Evolutionary conservation across 2,888 invertebrate species (phyloP).

Genomic region (Xanthia togata): DNA sequence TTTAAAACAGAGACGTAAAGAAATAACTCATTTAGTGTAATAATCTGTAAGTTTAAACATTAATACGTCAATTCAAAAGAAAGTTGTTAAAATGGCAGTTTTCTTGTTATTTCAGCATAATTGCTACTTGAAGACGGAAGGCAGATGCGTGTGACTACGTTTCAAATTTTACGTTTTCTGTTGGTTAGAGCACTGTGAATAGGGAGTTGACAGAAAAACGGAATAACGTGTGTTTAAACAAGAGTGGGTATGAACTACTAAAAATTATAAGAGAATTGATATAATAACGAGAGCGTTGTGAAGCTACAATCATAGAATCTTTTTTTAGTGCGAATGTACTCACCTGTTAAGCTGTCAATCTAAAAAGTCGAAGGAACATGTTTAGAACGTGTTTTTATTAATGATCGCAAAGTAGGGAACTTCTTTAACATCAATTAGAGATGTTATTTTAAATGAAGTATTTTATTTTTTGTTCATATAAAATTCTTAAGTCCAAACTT

Average conservation of each 20-base stretch:
- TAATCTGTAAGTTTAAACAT: constrained; percentile 34
- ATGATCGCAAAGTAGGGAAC: too few species aligned
- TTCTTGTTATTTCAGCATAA: constrained; percentile 83
- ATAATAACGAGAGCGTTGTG: too few species aligned
- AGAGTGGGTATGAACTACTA: too few species aligned
- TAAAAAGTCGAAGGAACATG: too few species aligned
- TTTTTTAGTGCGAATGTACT: too few species aligned
- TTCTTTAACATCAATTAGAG: too few species aligned
- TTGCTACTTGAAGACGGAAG: constrained; percentile 83
- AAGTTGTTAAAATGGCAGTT: constrained; percentile 81
- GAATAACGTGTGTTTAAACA: too few species aligned
- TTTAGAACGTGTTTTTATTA: too few species aligned
- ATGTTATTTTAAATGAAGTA: too few species aligned
- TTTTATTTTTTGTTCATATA: not conserved
- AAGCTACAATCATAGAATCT: too few species aligned
- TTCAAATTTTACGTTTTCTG: constrained; percentile 82
- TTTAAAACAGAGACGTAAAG: constrained; percentile 33
- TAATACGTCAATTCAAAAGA: constrained; percentile 67
- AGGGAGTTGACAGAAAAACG: constrained; percentile 56
- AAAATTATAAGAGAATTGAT: too few species aligned
- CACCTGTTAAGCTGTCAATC: too few species aligned
- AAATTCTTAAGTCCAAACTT: constrained; percentile 67
- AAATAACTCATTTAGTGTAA: constrained; percentile 44
- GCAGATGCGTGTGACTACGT: constrained; percentile 88
- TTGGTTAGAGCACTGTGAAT: constrained; percentile 64